Percentiles rank a stretch among this genome's conserved stretches.
Conservation (phyloP, 2,797 vertebrate species). For the Rhinella marina region DNA sequence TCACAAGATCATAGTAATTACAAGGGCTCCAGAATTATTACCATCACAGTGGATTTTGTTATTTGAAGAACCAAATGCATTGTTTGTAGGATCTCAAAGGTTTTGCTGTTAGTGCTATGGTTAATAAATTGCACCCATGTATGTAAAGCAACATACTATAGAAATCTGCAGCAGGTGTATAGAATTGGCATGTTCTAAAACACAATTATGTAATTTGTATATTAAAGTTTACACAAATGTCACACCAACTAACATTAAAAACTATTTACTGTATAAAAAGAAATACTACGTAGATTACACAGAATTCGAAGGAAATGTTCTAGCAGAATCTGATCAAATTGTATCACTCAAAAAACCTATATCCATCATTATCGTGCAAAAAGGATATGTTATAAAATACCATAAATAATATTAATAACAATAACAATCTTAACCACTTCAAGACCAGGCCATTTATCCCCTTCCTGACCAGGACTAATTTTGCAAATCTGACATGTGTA, state of each 20-base stretch:
- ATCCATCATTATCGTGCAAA: too few relatives aligned
- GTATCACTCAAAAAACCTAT: too few relatives aligned
- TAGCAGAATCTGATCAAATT: background rate
- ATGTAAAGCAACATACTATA: background rate
- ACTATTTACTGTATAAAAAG: background rate
- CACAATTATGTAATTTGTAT: background rate
- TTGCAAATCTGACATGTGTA: too few relatives aligned
- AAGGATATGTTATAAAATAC: too few relatives aligned
- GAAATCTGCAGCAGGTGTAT: background rate
- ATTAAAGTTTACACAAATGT: background rate
- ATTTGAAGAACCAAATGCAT: constrained; percentile 52
- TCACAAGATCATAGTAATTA: constrained; percentile 56
- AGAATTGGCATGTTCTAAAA: background rate
- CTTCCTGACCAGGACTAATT: too few relatives aligned
- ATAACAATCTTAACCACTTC: too few relatives aligned
- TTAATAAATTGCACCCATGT: constrained; percentile 17
- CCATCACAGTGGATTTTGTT: constrained; percentile 59
- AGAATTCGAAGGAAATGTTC: background rate
- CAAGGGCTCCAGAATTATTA: constrained; percentile 48
- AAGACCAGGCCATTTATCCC: too few relatives aligned
- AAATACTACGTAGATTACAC: background rate
- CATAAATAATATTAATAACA: too few relatives aligned
- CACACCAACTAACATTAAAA: background rate
- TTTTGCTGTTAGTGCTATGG: constrained; percentile 33
- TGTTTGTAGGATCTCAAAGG: constrained; percentile 45